phyloP scores from a whole-genome alignment of 2,797 vertebrate genomes.

The Epinephelus awoara region DNA sequence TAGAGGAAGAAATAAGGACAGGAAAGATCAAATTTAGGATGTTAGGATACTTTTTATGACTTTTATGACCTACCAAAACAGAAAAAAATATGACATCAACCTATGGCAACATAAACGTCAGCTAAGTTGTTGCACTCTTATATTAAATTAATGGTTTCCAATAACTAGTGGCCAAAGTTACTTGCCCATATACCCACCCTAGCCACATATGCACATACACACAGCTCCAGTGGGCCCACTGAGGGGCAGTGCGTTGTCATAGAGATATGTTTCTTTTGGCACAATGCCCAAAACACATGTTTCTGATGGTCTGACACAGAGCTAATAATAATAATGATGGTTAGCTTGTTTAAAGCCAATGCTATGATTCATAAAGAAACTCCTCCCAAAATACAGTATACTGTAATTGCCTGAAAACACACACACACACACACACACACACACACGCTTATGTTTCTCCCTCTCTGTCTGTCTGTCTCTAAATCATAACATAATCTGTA shows the following conservation, averaged over 20 bases:
- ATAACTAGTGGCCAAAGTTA: slow-evolving; percentile 26
- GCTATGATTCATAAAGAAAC: slow-evolving; percentile 63
- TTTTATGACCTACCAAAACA: slow-evolving; percentile 19
- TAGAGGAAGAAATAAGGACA: background rate
- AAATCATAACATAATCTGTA: slow-evolving; percentile 65
- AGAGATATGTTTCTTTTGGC: slow-evolving; percentile 59
- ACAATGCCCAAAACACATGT: slow-evolving; percentile 42
- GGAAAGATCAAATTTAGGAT: background rate
- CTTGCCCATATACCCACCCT: slow-evolving; percentile 43
- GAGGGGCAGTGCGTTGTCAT: slow-evolving; percentile 33
- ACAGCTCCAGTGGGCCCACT: slow-evolving; percentile 18
- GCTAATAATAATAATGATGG: slow-evolving; percentile 53
- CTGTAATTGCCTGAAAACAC: slow-evolving; percentile 38
- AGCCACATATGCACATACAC: slow-evolving; percentile 42
- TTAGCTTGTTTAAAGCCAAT: slow-evolving; percentile 47
- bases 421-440: slow-evolving; percentile 22
- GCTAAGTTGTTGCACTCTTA: slow-evolving; percentile 35
- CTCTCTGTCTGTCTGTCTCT: slow-evolving; percentile 35
- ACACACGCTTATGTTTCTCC: slow-evolving; percentile 19
- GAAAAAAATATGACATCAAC: slow-evolving; percentile 49
- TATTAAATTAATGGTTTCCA: slow-evolving; percentile 61
- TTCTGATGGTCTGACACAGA: slow-evolving; percentile 58
- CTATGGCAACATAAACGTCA: slow-evolving; percentile 35
- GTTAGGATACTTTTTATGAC: slow-evolving; percentile 6
- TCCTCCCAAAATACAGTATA: slow-evolving; percentile 43